Evolutionary conservation across 2,888 invertebrate species (phyloP).

Genomic region (Copidosoma aretas): DNA sequence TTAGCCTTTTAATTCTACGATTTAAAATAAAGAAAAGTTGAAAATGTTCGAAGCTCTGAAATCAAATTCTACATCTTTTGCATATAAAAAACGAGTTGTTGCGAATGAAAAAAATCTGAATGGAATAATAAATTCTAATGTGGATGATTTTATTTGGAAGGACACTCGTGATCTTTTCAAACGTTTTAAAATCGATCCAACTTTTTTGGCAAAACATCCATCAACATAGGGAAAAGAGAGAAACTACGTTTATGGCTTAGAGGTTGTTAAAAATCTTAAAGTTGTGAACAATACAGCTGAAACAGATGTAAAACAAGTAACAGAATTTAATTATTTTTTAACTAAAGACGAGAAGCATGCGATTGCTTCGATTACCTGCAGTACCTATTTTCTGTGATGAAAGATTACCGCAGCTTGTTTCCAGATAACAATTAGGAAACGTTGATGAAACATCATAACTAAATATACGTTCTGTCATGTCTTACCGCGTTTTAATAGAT

Average conservation of each 20-base stretch:
- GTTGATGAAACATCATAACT: not conserved
- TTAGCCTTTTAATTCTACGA: not conserved
- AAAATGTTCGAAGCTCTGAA: not conserved
- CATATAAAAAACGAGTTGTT: slow-evolving; percentile 1
- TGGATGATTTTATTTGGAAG: not conserved
- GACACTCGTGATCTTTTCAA: not conserved
- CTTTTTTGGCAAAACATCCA: slow-evolving; percentile 6
- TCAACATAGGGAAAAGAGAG: slow-evolving; percentile 5
- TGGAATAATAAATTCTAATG: too few species aligned
- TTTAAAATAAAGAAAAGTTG: not conserved
- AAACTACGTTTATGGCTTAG: slow-evolving; percentile 10
- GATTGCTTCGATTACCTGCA: too few species aligned
- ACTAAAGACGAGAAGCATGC: not conserved
- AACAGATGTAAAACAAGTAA: not conserved
- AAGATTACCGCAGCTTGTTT: not conserved
- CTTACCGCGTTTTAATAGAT: too few species aligned
- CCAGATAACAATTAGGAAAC: not conserved
- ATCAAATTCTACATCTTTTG: not conserved
- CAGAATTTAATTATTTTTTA: not conserved
- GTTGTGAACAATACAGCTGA: too few species aligned
- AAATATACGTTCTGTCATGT: not conserved
- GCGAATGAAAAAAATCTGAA: not conserved
- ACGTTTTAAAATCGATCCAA: not conserved
- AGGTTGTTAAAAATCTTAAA: not conserved
- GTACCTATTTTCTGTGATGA: not conserved